These are phyloP conservation scores for Scatophagus argus DNA, from an alignment of 2,113 vertebrate species.

Conservation along the genomic window DNA sequence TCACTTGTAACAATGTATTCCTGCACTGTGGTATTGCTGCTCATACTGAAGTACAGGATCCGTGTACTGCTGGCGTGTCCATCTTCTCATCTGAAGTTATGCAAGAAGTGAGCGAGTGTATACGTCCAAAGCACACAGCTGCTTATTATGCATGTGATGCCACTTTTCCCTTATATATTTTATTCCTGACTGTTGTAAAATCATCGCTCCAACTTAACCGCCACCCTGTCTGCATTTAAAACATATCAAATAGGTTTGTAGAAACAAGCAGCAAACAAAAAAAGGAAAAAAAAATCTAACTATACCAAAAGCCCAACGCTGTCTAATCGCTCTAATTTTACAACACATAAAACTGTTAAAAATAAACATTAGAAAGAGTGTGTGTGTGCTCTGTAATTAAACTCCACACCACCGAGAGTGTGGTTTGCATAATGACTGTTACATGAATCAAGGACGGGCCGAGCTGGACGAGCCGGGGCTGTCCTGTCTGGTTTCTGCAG, in stretches of 20 bases:
- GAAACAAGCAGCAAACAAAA: conserved; percentile 26
- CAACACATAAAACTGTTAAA: conserved; percentile 48
- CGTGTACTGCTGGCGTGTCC: no score
- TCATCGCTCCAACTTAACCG: conserved; percentile 20
- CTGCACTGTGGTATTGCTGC: no score
- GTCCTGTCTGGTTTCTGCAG: no score
- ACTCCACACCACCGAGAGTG: conserved; percentile 29
- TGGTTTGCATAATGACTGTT: conserved; percentile 3
- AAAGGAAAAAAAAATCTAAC: conserved; percentile 9
- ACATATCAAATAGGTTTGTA: conserved; percentile 31
- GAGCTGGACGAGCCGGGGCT: no score
- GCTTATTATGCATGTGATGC: conserved; percentile 27
- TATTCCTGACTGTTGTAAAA: conserved; percentile 59
- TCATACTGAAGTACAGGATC: no score
- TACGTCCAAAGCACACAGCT: neutral
- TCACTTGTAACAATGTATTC: no score
- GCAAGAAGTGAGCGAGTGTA: no score
- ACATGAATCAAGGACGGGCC: no score
- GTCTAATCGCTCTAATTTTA: conserved; percentile 55
- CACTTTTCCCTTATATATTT: conserved; percentile 23
- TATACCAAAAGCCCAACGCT: conserved; percentile 5
- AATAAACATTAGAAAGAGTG: conserved; percentile 65
- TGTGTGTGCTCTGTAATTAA: conserved; percentile 65
- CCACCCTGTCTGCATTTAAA: conserved; percentile 28
- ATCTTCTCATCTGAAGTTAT: neutral